Conservation (phyloP, 92 coral and sea anemone species). For the Plumapathes pennacea region DNA sequence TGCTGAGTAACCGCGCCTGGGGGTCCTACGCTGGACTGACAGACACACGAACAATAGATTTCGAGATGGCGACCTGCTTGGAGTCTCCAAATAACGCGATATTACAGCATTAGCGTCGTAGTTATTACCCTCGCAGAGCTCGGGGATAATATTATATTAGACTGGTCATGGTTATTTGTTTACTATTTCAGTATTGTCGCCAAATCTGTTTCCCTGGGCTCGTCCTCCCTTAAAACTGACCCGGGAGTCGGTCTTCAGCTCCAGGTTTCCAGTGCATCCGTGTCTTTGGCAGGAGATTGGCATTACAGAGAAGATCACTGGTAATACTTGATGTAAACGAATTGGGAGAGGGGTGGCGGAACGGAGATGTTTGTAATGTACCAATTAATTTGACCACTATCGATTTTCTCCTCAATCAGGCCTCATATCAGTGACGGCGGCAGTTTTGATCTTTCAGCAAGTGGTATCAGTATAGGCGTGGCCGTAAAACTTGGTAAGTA, state of each 20-base stretch:
- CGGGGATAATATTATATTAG: too few relatives aligned
- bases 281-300: slow-evolving; percentile 84
- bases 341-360: too few relatives aligned
- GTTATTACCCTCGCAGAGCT: too few relatives aligned
- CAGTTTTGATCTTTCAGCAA: slow-evolving; percentile 70
- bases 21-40: too few relatives aligned
- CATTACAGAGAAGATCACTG: slow-evolving; percentile 83
- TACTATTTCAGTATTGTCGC: slow-evolving; percentile 65
- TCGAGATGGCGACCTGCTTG: too few relatives aligned
- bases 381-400: too few relatives aligned
- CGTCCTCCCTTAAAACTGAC: slow-evolving; percentile 79
- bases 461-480: slow-evolving; percentile 58
- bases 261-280: slow-evolving; percentile 64
- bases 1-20: too few relatives aligned
- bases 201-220: slow-evolving; percentile 54
- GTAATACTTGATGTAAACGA: too few relatives aligned
- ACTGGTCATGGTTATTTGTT: not conserved
- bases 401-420: slow-evolving; percentile 36
- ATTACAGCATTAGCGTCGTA: too few relatives aligned
- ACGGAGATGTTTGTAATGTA: too few relatives aligned
- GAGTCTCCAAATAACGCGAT: too few relatives aligned
- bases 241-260: slow-evolving; percentile 74
- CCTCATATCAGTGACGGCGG: slow-evolving; percentile 92
- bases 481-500: slow-evolving; percentile 67
- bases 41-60: too few relatives aligned